Evolutionary conservation across 2,888 invertebrate species (phyloP).

Genomic region (Xestobium rufovillosum): DNA sequence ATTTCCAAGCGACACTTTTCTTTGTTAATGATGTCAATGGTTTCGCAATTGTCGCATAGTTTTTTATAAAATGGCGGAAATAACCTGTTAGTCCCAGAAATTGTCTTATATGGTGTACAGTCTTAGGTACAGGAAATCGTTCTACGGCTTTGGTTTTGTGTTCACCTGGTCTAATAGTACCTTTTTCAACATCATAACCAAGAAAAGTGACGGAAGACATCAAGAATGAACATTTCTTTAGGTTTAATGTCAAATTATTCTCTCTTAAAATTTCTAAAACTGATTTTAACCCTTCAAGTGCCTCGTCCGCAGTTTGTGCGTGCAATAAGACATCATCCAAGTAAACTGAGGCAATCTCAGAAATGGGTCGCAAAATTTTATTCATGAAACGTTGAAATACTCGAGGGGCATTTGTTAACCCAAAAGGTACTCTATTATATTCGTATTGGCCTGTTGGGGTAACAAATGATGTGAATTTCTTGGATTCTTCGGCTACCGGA

Average conservation of each 20-base stretch:
- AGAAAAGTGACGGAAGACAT: slow-evolving; percentile 16
- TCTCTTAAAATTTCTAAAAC: slow-evolving; percentile 17
- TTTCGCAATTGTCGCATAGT: slow-evolving; percentile 24
- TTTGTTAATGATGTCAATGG: slow-evolving; percentile 24
- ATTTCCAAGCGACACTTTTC: slow-evolving; percentile 16
- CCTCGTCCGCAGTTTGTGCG: slow-evolving; percentile 15
- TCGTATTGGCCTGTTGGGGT: slow-evolving; percentile 21
- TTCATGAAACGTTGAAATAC: slow-evolving; percentile 22
- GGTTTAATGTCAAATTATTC: slow-evolving; percentile 20
- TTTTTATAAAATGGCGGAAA: slow-evolving; percentile 28
- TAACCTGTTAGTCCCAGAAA: slow-evolving; percentile 30
- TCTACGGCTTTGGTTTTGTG: slow-evolving; percentile 25
- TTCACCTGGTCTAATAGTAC: slow-evolving; percentile 23
- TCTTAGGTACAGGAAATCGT: slow-evolving; percentile 24
- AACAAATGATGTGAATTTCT: slow-evolving; percentile 19
- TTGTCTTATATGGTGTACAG: slow-evolving; percentile 25
- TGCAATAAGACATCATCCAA: slow-evolving; percentile 21
- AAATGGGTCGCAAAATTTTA: slow-evolving; percentile 14
- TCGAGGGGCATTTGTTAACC: slow-evolving; percentile 20
- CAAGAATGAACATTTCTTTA: slow-evolving; percentile 20
- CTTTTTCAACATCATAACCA: slow-evolving; percentile 18
- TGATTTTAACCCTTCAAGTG: slow-evolving; percentile 10
- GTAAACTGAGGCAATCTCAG: slow-evolving; percentile 15
- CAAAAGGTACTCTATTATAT: slow-evolving; percentile 18
- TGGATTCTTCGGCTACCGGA: slow-evolving; percentile 16